A percentile compares a stretch with the other conserved stretches of the same genome.
These are phyloP conservation scores for Oasisia sp. DNA, from an alignment of 2,888 invertebrate genomes.

Conservation along the genomic window DNA sequence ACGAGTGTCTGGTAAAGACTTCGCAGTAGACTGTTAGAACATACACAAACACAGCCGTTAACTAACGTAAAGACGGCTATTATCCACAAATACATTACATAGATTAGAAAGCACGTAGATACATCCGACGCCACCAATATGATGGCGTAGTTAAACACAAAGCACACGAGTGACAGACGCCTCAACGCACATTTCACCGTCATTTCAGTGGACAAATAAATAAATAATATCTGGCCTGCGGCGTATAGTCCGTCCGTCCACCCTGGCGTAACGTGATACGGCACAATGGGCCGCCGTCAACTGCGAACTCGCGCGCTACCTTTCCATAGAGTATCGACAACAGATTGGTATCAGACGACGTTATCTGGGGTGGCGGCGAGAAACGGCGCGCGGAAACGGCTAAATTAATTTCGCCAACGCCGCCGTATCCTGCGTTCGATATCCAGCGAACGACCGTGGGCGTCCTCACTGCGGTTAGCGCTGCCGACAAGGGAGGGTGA, in stretches of 20 bases:
- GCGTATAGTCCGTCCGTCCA: not conserved
- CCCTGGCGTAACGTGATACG: not conserved
- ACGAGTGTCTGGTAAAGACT: not conserved
- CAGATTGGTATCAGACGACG: conserved; percentile 13
- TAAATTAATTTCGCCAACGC: not conserved
- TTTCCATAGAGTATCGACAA: not conserved
- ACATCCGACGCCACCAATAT: not conserved
- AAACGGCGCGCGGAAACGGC: not conserved
- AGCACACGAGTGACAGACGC: not conserved
- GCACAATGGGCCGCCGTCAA: not conserved
- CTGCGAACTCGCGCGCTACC: not conserved
- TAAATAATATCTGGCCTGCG: conserved; percentile 4
- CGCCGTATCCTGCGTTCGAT: not conserved
- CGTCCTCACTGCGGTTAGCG: not conserved
- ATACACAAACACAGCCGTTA: not conserved
- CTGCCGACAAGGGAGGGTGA: not conserved
- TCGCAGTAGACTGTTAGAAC: not conserved
- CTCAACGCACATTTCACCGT: not conserved
- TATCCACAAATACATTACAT: not conserved
- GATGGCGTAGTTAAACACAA: not conserved
- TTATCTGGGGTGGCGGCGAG: not conserved
- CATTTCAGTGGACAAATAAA: not conserved
- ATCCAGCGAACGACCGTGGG: not conserved
- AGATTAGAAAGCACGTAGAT: not conserved
- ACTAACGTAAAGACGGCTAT: not conserved